Base-by-base conservation (phyloP, 1,140 invertebrate species). In the Mamestra configurata region DNA sequence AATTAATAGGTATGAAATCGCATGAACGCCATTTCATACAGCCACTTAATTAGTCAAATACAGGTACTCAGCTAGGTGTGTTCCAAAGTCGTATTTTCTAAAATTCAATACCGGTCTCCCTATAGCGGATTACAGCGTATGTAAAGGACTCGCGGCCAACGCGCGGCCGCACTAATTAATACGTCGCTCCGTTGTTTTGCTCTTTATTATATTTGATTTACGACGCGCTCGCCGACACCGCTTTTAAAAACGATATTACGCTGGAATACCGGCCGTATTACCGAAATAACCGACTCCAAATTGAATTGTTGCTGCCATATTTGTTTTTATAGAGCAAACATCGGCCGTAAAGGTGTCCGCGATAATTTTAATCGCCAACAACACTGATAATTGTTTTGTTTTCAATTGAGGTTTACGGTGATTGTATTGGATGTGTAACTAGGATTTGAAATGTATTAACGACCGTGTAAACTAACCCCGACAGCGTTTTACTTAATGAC, bases 201-300 rank as follows among this genome's bases (percentile, higher is more conserved):
- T 88, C 84, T 89, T 87, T 90, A 89, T 88, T 91, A 89, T 86
- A 86, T 89, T 84, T 89, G 86, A 90, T 90, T 88, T 87, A 90
- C 85, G 83, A 84, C 71, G 73, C 57, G 43, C 40, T 46, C 57
- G 64, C 53, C 84, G 77, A 51, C 79, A 73, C 76, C 61, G 86
- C 73, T 82, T 80, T 90, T 85, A 86, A 92, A 92, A 92, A 88
- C 86, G 86, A 82, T 90, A 88, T 91, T 88, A 88, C 88, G 82
- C 84, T 71, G 80, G 79, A 84, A 86, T 86, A 84, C 79, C 72
- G 57, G 71, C 84, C 83, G 77, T 85, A 88, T 90, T 89, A 89
- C 87, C 79, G 80, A 87, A 89, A 88, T 87, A 89, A 88, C 85
- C 84, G 84, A 81, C 83, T 77, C 84, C 79, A 81, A 89, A 89